Evolutionary conservation across 2,113 vertebrate species (phyloP).

Genomic region (Indicator maculatus): DNA sequence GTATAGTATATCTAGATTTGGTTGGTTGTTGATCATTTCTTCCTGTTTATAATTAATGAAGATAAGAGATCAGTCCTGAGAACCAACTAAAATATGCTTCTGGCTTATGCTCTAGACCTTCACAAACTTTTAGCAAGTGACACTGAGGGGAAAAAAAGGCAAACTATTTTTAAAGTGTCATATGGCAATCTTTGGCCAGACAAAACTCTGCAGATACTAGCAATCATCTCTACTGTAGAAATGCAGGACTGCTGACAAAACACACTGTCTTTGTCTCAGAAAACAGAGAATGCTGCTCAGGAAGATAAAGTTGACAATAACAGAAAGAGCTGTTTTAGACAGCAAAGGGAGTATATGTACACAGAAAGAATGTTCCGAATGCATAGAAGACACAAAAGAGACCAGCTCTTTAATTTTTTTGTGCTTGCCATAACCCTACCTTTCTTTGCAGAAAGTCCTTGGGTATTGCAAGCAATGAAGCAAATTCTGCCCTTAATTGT

Average conservation of each 20-base stretch:
- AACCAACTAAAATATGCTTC: neutral
- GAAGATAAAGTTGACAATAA: neutral
- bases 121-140: neutral
- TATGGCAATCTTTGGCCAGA: neutral
- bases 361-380: neutral
- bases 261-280: neutral
- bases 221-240: neutral
- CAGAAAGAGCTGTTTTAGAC: neutral
- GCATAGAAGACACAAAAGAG: neutral
- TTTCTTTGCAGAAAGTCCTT: neutral
- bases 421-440: neutral
- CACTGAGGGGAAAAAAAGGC: neutral
- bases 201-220: neutral
- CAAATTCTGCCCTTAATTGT: neutral
- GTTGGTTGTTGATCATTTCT: neutral
- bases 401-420: neutral
- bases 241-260: neutral
- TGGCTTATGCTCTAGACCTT: neutral
- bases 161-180: neutral
- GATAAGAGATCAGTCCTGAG: neutral
- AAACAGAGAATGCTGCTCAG: neutral
- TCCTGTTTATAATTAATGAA: neutral
- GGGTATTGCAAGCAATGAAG: neutral
- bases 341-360: neutral
- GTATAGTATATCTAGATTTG: neutral